Base-by-base conservation (phyloP, 2,113 vertebrate species). In the Perca schrenkii region DNA sequence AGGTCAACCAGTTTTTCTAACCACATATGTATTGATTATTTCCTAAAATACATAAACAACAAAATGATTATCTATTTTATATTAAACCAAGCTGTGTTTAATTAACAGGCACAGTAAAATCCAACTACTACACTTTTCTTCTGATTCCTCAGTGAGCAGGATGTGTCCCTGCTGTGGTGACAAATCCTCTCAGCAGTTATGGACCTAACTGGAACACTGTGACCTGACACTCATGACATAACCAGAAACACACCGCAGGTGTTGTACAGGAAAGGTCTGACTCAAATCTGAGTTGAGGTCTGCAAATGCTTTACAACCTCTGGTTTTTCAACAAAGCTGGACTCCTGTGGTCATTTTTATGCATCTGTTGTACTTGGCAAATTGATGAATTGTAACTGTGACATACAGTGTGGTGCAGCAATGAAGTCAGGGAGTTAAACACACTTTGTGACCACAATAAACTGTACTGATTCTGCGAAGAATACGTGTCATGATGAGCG, bases 141-240 rank as follows among this genome's bases (percentile, higher is more conserved):
- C 52, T 1, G 22, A 60, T 62, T 73, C 65, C 65, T 79, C 79
- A 15, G 74, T 88, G 80, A 74, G 80, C 90, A 91, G 86, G 84
- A 92, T 92, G 89, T 76, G 76, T 86, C 72, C 82, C 84, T 83
- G 89, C 88, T 81, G 82, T 77, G 79, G 81, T 82, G 86, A 91
- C 86, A 91, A 91, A 89, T 86, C 83, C 85, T 86, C 74, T 88
- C 77, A 81, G 86, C 89, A 75, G 64, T 36, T 31, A 3, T 19
- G 46, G 65, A 70, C 34, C 72, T 12, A 50, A 60, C 74, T 65
- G 77, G 84, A 88, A 83, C 81, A 82, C 47, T 57, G 61, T 87
- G 81, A 86, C 82, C 80, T 74, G 79, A 70, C 80, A 61, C 63
- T 68, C 25, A 19, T 78, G 62, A 65, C 79, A 78, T 64, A 83